These are phyloP conservation scores for Erythrolamprus reginae DNA, from an alignment of 2,113 vertebrate species.

Conservation along the genomic window DNA sequence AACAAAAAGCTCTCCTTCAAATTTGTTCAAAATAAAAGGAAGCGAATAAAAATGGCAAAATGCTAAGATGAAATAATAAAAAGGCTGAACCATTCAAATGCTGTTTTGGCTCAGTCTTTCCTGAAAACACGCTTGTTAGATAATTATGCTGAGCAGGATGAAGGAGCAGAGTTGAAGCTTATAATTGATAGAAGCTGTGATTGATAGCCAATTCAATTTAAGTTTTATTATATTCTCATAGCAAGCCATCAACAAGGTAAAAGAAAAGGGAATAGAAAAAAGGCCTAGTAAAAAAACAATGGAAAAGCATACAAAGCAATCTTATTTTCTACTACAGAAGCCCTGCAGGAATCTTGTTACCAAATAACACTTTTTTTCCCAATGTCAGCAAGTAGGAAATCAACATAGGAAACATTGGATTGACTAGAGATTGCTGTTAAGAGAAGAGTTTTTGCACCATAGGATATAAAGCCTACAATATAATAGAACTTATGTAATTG, in stretches of 20 bases:
- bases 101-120: not conserved
- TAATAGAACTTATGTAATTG: not conserved
- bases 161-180: not conserved
- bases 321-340: not conserved
- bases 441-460: not conserved
- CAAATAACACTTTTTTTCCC: not conserved
- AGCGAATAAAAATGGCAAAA: not conserved
- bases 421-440: not conserved
- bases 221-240: not conserved
- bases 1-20: not conserved
- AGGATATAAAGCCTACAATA: not conserved
- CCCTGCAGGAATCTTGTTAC: not conserved
- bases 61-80: not conserved
- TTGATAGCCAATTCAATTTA: not conserved
- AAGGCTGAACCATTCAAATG: not conserved
- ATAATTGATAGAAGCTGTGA: not conserved
- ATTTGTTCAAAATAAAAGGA: not conserved
- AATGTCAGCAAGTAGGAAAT: not conserved
- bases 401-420: not conserved
- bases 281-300: not conserved
- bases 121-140: not conserved
- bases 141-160: not conserved
- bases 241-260: not conserved
- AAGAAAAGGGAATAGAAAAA: not conserved
- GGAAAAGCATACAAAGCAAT: not conserved